These are phyloP conservation scores for Hydropsyche tenuis DNA, from an alignment of 1,140 invertebrate species.

Conservation along the genomic window DNA sequence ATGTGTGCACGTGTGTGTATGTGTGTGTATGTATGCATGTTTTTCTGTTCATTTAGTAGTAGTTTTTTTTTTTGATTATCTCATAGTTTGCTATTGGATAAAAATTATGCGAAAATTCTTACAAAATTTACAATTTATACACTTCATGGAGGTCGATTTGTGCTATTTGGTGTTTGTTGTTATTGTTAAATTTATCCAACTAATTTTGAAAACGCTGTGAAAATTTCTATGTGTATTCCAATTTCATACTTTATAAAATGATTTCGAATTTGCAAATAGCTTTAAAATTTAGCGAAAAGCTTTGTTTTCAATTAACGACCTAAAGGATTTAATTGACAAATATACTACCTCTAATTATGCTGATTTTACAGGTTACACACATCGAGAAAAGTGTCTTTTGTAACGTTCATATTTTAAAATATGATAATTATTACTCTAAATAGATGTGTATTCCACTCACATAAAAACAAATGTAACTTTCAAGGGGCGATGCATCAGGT, in stretches of 20 bases:
- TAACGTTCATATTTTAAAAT: too few relatives aligned
- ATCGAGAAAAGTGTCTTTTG: too few relatives aligned
- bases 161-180: conserved; percentile 11
- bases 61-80: not conserved
- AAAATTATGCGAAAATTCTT: not conserved
- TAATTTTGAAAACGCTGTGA: too few relatives aligned
- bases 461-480: too few relatives aligned
- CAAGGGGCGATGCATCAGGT: too few relatives aligned
- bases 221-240: too few relatives aligned
- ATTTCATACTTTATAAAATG: too few relatives aligned
- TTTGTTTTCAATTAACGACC: not conserved
- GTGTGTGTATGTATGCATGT: not conserved
- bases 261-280: too few relatives aligned
- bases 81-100: not conserved
- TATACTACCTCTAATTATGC: conserved; percentile 11
- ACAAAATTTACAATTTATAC: not conserved
- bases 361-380: not conserved
- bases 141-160: not conserved
- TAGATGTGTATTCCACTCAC: too few relatives aligned
- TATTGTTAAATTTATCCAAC: too few relatives aligned
- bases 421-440: too few relatives aligned
- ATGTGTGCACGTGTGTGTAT: conserved; percentile 11
- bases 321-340: conserved; percentile 15
- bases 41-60: not conserved
- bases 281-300: conserved; percentile 4